Evolutionary conservation across 2,888 invertebrate species (phyloP).

Genomic region (Xanthostigma xanthostigma): DNA sequence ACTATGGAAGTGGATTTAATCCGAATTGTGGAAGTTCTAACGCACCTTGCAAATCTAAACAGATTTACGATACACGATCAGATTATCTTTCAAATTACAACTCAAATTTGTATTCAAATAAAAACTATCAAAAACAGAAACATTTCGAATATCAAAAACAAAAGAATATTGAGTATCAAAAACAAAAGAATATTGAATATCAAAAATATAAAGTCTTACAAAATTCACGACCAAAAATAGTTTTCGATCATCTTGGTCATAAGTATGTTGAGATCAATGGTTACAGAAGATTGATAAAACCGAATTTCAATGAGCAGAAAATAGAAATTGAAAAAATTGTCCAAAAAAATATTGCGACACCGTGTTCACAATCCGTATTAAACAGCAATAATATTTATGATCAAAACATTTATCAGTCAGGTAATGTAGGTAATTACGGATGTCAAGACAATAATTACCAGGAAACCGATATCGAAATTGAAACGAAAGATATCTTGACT

Average conservation of each 20-base stretch:
- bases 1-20: too few relatives aligned
- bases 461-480: constrained; percentile 1
- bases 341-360: neutral
- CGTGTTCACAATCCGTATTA: neutral
- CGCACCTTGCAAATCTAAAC: too few relatives aligned
- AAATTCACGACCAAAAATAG: constrained; percentile 8
- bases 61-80: too few relatives aligned
- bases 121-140: too few relatives aligned
- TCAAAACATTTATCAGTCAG: neutral
- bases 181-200: neutral
- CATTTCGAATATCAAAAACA: neutral
- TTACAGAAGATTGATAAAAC: constrained; percentile 17
- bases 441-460: neutral
- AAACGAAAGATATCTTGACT: constrained; percentile 2
- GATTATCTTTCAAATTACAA: too few relatives aligned
- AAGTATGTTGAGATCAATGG: constrained; percentile 21
- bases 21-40: too few relatives aligned
- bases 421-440: neutral
- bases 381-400: neutral
- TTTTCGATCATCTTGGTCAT: constrained; percentile 19
- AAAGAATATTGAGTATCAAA: neutral
- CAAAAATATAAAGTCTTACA: neutral
- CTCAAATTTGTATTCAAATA: too few relatives aligned
- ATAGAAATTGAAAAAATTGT: neutral
- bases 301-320: constrained; percentile 12